These are phyloP conservation scores for Suncus etruscus DNA, from an alignment of 2,113 vertebrate genomes.

Conservation along the genomic window DNA sequence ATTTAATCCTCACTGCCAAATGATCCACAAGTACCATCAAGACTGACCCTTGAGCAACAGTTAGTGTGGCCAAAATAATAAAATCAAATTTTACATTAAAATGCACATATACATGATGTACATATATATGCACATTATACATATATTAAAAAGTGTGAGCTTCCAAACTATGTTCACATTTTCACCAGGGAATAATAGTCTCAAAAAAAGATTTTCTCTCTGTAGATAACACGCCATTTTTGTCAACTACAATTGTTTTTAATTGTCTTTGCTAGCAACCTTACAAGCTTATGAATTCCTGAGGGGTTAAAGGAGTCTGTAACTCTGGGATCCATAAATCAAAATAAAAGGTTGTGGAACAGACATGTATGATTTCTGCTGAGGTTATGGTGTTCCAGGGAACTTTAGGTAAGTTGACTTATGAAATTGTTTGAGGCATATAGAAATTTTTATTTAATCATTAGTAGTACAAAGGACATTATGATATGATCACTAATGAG, in stretches of 20 bases:
- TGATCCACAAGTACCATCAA: not conserved
- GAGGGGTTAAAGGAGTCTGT: not conserved
- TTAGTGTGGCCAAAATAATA: not conserved
- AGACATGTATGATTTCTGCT: not conserved
- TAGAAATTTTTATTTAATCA: no score
- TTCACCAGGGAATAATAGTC: not conserved
- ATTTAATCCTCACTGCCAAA: not conserved
- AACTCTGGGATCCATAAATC: not conserved
- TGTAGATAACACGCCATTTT: not conserved
- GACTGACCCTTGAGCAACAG: not conserved
- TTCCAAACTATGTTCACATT: not conserved
- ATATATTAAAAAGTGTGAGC: not conserved
- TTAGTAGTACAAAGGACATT: no score
- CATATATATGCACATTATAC: not conserved
- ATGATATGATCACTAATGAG: no score
- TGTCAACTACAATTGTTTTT: constrained; percentile 2
- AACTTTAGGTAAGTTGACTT: constrained; percentile 38
- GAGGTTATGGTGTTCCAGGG: not conserved
- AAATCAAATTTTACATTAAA: not conserved
- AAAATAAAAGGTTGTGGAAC: not conserved
- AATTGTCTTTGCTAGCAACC: constrained; percentile 43
- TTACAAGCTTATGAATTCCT: not conserved
- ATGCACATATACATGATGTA: no score
- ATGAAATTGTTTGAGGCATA: no score
- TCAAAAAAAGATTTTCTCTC: not conserved